Evolutionary conservation across 2,113 vertebrate genomes (phyloP), one percentile per base, ranked within the genome.

Genomic region (Rattus norvegicus): DNA sequence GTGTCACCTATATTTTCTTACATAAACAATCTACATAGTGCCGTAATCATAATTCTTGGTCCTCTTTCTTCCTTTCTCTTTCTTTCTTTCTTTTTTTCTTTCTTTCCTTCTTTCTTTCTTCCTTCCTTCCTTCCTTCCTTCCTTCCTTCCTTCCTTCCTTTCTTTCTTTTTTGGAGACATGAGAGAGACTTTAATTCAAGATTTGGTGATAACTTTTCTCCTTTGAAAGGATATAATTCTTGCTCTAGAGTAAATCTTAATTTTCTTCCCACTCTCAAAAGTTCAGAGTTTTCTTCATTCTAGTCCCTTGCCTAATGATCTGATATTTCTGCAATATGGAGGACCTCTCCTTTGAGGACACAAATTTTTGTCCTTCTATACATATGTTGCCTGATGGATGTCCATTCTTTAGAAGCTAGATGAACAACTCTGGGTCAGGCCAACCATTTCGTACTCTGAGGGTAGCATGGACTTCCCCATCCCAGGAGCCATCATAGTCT

Each of bases 131-230:
- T 3, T 43, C 43, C 3, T 43, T 43, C 43, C 3, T 43, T 43
- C 43, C 3, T 43, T 43, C 43, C 3, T 43, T 43, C 43, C 3
- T 43, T 43, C 43, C 3, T 43, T 43, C 43, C n/a, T n/a, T n/a
- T 59, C 91, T 70, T 65, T 81, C 47, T 0, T 28, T 36, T 93
- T 61, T 84, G 22, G 33, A 81, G 17, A 10, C 10, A 56, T 10
- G 88, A 94, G 39, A 93, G 61, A 86, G n/a, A 88, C 22, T 81
- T 16, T 39, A 84, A 76, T n/a, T 84, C 24, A 92, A 77, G 39
- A 30, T 54, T 72, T 61, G 49, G 47, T 63, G 22, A 49, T 91
- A 28, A 39, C 24, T 76, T 97, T 94, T 87, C 67, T 92, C 43
- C 59, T 95, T 75, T 76, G 33, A 69, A 69, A n/a, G 83, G n/a